phyloP scores from a whole-genome alignment of 2,113 vertebrate species.

The Brachyistius frenatus region DNA sequence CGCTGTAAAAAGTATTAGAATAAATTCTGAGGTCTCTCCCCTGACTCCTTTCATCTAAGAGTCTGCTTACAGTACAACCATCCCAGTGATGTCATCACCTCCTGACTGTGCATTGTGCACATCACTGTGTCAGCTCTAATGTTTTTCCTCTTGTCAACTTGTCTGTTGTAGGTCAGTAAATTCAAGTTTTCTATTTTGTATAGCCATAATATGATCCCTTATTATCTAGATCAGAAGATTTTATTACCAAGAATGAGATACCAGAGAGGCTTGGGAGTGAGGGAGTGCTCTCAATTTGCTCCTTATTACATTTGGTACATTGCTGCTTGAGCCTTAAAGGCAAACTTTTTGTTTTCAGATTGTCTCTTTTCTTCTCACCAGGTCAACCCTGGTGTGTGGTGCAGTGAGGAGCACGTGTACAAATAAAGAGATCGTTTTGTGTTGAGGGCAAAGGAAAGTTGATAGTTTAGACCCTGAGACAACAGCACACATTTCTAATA shows the following conservation, averaged over 20 bases:
- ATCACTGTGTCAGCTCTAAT: background rate
- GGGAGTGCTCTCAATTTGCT: slow-evolving; percentile 21
- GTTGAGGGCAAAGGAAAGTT: too few relatives aligned
- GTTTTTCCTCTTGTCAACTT: background rate
- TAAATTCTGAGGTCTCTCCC: too few relatives aligned
- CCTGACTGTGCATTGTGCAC: background rate
- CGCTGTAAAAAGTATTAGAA: too few relatives aligned
- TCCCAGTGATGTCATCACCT: background rate
- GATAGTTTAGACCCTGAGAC: too few relatives aligned
- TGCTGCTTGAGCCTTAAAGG: background rate
- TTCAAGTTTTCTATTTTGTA: background rate
- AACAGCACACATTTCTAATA: too few relatives aligned
- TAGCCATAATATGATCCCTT: slow-evolving; percentile 17
- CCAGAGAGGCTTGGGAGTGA: slow-evolving; percentile 3
- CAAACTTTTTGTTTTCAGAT: slow-evolving; percentile 18
- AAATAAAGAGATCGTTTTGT: background rate
- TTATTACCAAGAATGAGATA: slow-evolving; percentile 9
- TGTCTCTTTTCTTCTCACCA: slow-evolving; percentile 9
- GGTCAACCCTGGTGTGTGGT: slow-evolving; percentile 3
- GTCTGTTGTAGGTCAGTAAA: background rate
- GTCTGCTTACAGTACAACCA: background rate
- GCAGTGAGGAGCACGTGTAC: slow-evolving; percentile 15
- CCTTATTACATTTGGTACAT: slow-evolving; percentile 30
- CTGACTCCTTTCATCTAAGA: background rate
- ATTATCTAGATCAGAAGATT: slow-evolving; percentile 28